These are phyloP conservation scores for Myrmophylax atrothorax DNA, from an alignment of 2,113 vertebrate species.

Conservation along the genomic window DNA sequence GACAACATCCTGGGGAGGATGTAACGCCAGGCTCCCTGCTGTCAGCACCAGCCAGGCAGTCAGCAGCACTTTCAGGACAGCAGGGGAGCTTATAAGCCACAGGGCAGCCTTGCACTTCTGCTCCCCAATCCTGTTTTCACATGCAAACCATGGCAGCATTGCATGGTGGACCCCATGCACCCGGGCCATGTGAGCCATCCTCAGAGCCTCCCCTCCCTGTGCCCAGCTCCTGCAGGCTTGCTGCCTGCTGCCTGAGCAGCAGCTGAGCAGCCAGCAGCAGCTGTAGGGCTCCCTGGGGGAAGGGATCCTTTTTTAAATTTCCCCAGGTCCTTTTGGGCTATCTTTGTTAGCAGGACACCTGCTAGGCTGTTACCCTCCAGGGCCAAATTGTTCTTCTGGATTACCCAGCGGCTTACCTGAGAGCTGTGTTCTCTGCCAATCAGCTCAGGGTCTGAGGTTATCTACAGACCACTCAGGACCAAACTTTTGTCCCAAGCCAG, in stretches of 20 bases:
- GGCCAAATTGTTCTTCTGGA: background rate
- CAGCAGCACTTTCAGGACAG: background rate
- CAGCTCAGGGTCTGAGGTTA: background rate
- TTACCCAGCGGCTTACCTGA: fast-evolving
- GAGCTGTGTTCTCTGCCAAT: background rate
- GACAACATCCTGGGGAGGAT: background rate
- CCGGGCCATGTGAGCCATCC: fast-evolving
- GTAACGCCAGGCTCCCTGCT: background rate
- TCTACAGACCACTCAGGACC: background rate
- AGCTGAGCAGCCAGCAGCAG: slow-evolving; percentile 34
- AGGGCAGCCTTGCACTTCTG: background rate
- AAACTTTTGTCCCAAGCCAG: background rate
- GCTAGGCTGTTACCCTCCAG: background rate
- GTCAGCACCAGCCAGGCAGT: fast-evolving
- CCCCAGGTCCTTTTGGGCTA: background rate
- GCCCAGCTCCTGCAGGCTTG: background rate
- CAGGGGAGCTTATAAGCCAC: fast-evolving
- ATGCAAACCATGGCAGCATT: background rate
- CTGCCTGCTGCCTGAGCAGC: slow-evolving; percentile 15
- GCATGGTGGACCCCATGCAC: fast-evolving
- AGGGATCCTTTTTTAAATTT: background rate
- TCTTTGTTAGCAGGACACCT: background rate
- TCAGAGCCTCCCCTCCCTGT: background rate
- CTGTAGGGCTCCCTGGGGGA: background rate
- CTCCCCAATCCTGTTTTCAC: background rate